A percentile compares a stretch with the other conserved stretches of the same genome.
These are phyloP conservation scores for Torymus auratus DNA, from an alignment of 2,888 invertebrate species.

Conservation along the genomic window DNA sequence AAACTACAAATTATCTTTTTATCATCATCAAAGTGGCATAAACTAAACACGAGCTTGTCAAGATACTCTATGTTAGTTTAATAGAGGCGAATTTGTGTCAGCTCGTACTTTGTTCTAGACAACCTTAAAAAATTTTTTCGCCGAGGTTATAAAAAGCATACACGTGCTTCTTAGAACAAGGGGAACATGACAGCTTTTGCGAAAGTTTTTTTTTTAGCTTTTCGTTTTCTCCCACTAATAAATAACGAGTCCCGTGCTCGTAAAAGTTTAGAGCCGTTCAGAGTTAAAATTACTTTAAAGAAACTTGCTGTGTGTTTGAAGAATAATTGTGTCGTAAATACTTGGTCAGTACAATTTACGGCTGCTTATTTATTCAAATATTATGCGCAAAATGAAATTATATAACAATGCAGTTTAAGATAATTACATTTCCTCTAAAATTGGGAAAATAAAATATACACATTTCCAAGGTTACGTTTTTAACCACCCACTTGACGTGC, in stretches of 20 bases:
- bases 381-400: slow-evolving; percentile 1
- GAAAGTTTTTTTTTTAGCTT: slow-evolving; percentile 30
- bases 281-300: slow-evolving; percentile 53
- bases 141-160: slow-evolving; percentile 43
- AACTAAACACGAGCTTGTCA: too few species aligned
- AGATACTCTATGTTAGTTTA: too few species aligned
- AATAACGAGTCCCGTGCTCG: slow-evolving; percentile 46
- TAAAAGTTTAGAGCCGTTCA: slow-evolving; percentile 50
- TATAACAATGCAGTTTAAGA: slow-evolving; percentile 16
- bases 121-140: slow-evolving; percentile 8
- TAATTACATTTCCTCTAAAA: neutral
- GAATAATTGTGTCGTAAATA: slow-evolving; percentile 55
- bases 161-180: slow-evolving; percentile 31
- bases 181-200: slow-evolving; percentile 24
- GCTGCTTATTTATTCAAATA: slow-evolving; percentile 31
- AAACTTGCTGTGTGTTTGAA: slow-evolving; percentile 44
- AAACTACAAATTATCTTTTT: too few species aligned
- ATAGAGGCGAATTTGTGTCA: too few species aligned
- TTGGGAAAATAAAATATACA: too few species aligned
- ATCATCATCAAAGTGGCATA: too few species aligned
- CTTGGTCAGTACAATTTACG: slow-evolving; percentile 33
- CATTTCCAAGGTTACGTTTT: too few species aligned
- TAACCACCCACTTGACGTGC: too few species aligned
- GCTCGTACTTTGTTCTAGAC: too few species aligned
- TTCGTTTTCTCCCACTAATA: slow-evolving; percentile 47